Evolutionary conservation across 2,113 vertebrate species (phyloP).

Genomic region (Pantherophis guttatus): DNA sequence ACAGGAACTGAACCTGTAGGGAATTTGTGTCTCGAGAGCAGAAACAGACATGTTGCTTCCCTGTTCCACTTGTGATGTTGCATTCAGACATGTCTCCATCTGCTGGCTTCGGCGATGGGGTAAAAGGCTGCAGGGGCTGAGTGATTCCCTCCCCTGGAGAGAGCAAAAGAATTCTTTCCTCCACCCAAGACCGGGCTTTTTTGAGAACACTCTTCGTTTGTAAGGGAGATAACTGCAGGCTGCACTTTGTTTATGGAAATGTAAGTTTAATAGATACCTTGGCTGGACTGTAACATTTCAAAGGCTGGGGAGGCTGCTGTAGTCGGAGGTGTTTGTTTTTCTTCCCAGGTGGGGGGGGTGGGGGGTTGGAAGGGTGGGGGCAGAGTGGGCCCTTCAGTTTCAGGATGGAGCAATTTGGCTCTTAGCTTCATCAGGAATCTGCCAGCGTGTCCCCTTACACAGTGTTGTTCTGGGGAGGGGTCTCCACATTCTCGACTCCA

Average conservation of each 20-base stretch:
- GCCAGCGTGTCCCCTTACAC: background rate
- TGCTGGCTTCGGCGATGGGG: background rate
- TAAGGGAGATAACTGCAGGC: slow-evolving; percentile 36
- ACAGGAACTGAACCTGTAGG: background rate
- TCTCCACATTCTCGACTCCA: background rate
- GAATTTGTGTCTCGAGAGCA: background rate
- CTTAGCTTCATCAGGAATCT: background rate
- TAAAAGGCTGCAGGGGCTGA: too few relatives aligned
- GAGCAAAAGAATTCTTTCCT: background rate
- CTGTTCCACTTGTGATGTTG: background rate
- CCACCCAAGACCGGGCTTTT: slow-evolving; percentile 34
- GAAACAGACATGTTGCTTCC: background rate
- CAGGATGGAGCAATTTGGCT: background rate
- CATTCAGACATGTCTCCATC: background rate
- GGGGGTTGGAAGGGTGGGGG: background rate
- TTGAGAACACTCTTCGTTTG: slow-evolving; percentile 45
- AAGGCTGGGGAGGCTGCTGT: background rate
- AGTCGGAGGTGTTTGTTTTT: slow-evolving; percentile 18
- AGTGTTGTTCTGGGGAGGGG: background rate
- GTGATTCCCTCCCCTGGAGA: background rate
- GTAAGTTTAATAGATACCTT: slow-evolving; percentile 41
- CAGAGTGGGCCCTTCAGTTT: fast-evolving
- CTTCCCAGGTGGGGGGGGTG: background rate
- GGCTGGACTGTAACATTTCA: slow-evolving; percentile 34
- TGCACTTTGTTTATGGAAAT: slow-evolving; percentile 55